Evolutionary conservation across 2,113 vertebrate species (phyloP).

Genomic region (Ptilorrhoa leucosticta): DNA sequence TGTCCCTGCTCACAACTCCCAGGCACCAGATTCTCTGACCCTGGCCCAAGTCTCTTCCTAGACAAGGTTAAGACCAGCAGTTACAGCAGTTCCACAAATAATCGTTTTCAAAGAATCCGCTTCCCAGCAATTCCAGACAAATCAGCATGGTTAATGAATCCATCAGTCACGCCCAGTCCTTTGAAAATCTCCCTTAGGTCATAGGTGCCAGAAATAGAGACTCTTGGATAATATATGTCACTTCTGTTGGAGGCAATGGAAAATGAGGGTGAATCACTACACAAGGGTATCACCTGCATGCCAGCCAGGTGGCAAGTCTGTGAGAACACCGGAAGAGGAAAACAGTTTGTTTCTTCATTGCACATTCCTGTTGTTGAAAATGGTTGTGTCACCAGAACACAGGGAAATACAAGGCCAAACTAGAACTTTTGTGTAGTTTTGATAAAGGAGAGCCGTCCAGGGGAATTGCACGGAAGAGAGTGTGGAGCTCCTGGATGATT

Average conservation of each 20-base stretch:
- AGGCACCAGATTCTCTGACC: background rate
- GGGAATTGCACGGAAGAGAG: background rate
- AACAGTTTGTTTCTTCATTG: background rate
- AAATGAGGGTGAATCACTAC: background rate
- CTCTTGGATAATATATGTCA: constrained; percentile 55
- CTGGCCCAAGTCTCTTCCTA: background rate
- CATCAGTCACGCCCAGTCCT: constrained; percentile 73
- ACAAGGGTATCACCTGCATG: background rate
- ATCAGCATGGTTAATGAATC: constrained; percentile 68
- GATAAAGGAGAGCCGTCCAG: background rate
- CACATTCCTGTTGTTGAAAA: background rate
- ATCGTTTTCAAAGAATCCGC: constrained; percentile 62
- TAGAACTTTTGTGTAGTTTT: background rate
- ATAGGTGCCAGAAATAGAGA: constrained; percentile 74
- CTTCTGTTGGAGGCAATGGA: background rate
- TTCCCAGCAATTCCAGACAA: constrained; percentile 69
- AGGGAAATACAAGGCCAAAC: background rate
- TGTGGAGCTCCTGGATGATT: background rate
- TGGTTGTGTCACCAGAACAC: background rate
- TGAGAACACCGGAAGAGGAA: background rate
- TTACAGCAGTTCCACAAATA: background rate
- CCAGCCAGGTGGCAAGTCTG: background rate
- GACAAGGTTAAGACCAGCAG: background rate
- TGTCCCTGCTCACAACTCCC: background rate
- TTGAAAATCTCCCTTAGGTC: constrained; percentile 60